phyloP scores from a whole-genome alignment of 2,797 vertebrate genomes.

The Amphiprion clarkii region DNA sequence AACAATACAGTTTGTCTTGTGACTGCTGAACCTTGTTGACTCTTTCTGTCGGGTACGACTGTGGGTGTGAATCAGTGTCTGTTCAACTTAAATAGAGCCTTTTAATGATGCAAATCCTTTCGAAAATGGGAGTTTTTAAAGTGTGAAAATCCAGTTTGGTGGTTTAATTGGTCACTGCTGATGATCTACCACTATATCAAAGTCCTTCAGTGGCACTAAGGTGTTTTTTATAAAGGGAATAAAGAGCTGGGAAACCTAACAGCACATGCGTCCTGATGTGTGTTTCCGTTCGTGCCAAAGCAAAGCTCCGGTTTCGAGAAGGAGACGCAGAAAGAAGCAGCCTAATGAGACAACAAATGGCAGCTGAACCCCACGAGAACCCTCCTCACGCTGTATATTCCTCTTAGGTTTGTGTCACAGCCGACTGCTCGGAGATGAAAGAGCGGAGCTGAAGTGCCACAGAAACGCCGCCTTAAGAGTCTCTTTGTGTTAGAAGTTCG shows the following conservation, averaged over 20 bases:
- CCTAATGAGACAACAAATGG: slow-evolving; percentile 66
- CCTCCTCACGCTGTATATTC: slow-evolving; percentile 16
- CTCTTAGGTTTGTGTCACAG: slow-evolving; percentile 46
- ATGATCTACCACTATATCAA: slow-evolving; percentile 6
- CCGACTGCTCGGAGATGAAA: slow-evolving; percentile 54
- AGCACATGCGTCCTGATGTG: not conserved
- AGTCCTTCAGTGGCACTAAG: not conserved
- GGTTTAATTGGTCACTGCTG: slow-evolving; percentile 15
- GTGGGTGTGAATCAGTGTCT: not conserved
- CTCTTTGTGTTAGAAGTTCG: slow-evolving; percentile 46
- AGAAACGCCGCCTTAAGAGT: slow-evolving; percentile 39
- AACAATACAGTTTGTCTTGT: not conserved
- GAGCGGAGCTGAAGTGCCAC: slow-evolving; percentile 24
- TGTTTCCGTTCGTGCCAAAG: slow-evolving; percentile 37
- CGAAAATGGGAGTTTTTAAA: not conserved
- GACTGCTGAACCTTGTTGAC: not conserved
- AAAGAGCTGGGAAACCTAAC: not conserved
- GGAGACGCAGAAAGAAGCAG: slow-evolving; percentile 30
- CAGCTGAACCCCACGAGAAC: slow-evolving; percentile 49
- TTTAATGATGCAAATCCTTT: not conserved
- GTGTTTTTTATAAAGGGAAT: slow-evolving; percentile 1
- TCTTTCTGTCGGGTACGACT: not conserved
- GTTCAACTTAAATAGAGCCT: not conserved
- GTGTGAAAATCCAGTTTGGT: not conserved
- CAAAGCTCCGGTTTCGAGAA: slow-evolving; percentile 18